These are phyloP conservation scores for Porites evermanni DNA, from an alignment of 92 coral and sea anemone species.

Conservation along the genomic window DNA sequence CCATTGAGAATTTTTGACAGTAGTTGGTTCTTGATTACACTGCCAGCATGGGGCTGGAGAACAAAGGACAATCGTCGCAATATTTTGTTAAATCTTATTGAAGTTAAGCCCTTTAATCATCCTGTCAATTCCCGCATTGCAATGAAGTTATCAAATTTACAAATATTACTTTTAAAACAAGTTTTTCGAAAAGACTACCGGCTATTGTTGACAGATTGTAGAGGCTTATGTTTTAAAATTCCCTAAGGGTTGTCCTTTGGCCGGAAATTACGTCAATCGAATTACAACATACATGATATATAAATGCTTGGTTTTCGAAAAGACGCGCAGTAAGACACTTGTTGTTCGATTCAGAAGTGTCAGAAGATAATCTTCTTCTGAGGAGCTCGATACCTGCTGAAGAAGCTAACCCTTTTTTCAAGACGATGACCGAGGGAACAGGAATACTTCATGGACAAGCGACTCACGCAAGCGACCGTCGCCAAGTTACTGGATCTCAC, in stretches of 20 bases:
- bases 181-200: not conserved
- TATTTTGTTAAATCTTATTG: not conserved
- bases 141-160: constrained; percentile 12
- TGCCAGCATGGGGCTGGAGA: too few relatives aligned
- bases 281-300: constrained; percentile 20
- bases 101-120: not conserved
- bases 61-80: not conserved
- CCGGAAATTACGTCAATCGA: constrained; percentile 45
- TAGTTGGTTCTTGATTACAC: not conserved
- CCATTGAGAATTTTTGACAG: not conserved
- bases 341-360: not conserved
- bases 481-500: constrained; percentile 3
- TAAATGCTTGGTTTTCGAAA: constrained; percentile 15
- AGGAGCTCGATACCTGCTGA: not conserved
- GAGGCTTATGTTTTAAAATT: not conserved
- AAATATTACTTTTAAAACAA: constrained; percentile 8
- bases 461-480: not conserved
- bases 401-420: not conserved
- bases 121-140: not conserved
- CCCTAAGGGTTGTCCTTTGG: constrained; percentile 13
- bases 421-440: constrained; percentile 19
- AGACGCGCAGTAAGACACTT: not conserved
- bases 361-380: not conserved
- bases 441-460: not conserved
- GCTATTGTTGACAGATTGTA: constrained; percentile 9